A percentile compares a stretch with the other conserved stretches of the same genome.
These are phyloP conservation scores for Liodrosophila aerea DNA, from an alignment of 2,888 invertebrate genomes.

Conservation along the genomic window DNA sequence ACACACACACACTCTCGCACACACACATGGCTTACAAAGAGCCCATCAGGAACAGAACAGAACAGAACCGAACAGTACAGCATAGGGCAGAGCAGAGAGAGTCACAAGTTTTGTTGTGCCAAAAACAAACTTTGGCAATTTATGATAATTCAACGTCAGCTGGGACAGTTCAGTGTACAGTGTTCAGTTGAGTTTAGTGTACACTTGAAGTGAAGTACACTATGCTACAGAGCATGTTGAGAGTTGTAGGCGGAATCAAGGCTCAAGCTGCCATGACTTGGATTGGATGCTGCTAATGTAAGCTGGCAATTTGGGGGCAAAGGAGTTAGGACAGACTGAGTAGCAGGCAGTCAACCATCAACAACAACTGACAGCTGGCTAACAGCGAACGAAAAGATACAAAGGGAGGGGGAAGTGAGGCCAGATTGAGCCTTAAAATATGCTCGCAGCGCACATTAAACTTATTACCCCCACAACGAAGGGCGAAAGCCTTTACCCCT, in stretches of 20 bases:
- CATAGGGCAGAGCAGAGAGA: constrained; percentile 28
- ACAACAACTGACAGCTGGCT: constrained; percentile 73
- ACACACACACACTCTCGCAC: constrained; percentile 17
- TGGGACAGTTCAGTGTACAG: constrained; percentile 74
- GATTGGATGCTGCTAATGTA: constrained; percentile 56
- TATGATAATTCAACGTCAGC: constrained; percentile 81
- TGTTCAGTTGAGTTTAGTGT: constrained; percentile 26
- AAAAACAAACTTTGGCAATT: constrained; percentile 79
- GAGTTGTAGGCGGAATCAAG: constrained; percentile 24
- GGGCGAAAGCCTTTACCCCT: constrained; percentile 10
- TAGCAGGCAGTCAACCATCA: constrained; percentile 65
- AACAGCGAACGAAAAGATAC: constrained; percentile 38
- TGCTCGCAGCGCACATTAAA: constrained; percentile 76
- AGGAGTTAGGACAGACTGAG: constrained; percentile 1
- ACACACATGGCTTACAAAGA: constrained; percentile 34
- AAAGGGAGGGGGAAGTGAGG: constrained; percentile 4
- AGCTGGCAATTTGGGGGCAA: constrained; percentile 34
- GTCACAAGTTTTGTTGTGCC: constrained; percentile 67
- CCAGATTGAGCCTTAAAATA: constrained; percentile 59
- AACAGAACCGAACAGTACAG: too few relatives aligned
- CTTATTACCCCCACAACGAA: constrained; percentile 62
- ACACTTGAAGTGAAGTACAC: constrained; percentile 49
- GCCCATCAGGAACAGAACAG: constrained; percentile 41
- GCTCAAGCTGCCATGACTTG: constrained; percentile 30
- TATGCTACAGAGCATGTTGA: too few relatives aligned